Conservation (phyloP, 2,797 vertebrate genomes). For the Enteromius radiatus region DNA sequence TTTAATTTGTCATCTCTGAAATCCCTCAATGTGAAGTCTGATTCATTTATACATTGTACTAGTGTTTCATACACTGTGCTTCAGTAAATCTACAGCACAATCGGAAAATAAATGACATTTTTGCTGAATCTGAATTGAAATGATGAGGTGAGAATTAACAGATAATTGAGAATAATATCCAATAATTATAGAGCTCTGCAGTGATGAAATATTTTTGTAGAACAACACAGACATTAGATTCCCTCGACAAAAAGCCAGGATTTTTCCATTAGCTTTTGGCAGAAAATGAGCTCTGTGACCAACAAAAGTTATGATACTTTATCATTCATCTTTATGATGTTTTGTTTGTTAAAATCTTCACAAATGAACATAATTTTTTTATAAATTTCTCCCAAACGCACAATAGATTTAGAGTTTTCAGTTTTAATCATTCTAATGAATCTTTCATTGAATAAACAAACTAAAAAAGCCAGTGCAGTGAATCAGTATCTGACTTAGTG, state of each 20-base stretch:
- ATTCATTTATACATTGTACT: not conserved
- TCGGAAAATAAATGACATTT: not conserved
- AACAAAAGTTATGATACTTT: not conserved
- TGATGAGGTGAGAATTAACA: not conserved
- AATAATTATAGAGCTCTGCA: not conserved
- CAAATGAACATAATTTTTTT: not conserved
- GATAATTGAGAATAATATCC: not conserved
- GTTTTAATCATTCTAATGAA: not conserved
- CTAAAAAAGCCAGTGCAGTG: too few species aligned
- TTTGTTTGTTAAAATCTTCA: not conserved
- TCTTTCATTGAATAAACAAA: not conserved
- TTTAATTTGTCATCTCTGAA: not conserved
- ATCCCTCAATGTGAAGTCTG: not conserved
- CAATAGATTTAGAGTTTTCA: not conserved
- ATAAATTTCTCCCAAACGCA: not conserved
- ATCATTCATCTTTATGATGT: not conserved
- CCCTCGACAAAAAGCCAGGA: not conserved
- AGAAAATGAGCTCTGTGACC: not conserved
- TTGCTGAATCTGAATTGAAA: not conserved
- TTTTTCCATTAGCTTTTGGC: not conserved
- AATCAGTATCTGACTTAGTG: too few species aligned
- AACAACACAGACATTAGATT: not conserved
- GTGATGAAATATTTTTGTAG: not conserved
- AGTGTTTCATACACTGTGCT: not conserved
- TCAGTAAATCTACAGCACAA: not conserved